Conservation (phyloP, 2,888 invertebrate species). For the Acanthosepion lycidas region DNA sequence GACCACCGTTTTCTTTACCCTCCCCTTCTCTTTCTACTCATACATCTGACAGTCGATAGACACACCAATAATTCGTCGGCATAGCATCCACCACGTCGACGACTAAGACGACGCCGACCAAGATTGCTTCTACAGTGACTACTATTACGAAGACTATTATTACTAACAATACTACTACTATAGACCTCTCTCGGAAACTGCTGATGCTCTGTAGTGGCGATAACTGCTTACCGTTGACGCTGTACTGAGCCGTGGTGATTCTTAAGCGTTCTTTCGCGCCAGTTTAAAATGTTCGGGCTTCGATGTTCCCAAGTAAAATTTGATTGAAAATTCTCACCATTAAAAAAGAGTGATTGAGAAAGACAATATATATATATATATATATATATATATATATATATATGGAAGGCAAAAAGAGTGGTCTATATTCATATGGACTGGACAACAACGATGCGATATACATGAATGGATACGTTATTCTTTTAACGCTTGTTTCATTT, state of each 20-base stretch:
- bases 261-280: background rate
- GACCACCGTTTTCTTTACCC: background rate
- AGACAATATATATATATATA: too few species aligned
- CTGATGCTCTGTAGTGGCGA: background rate
- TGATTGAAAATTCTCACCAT: background rate
- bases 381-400: too few species aligned
- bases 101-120: background rate
- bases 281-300: background rate
- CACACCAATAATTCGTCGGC: conserved; percentile 13
- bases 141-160: background rate
- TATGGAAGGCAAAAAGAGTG: background rate
- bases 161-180: background rate
- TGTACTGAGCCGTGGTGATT: background rate
- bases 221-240: background rate
- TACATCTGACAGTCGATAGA: background rate
- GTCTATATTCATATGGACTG: background rate
- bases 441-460: background rate
- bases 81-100: background rate
- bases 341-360: too few species aligned
- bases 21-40: background rate
- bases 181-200: background rate
- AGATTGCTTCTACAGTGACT: background rate
- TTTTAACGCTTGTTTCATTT: too few species aligned
- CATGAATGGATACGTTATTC: background rate
- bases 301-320: background rate